A percentile compares a stretch with the other conserved stretches of the same genome.
phyloP scores from a whole-genome alignment of 2,888 invertebrate species.

The Megalurothrips usitatus region DNA sequence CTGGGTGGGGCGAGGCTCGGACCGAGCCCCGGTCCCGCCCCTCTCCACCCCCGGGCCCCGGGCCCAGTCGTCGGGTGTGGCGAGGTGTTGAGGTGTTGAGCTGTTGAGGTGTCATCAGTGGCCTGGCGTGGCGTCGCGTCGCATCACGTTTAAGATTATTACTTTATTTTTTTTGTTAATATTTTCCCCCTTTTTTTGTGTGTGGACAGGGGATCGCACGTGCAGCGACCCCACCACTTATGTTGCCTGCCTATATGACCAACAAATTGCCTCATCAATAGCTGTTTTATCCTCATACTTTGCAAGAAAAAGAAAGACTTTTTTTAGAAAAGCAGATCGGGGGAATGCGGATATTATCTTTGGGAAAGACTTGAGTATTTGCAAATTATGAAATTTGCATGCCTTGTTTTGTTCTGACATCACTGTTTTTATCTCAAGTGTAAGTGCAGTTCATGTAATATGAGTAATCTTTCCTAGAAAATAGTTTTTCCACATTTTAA shows the following conservation, averaged over 20 bases:
- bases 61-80: no score
- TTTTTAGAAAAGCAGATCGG: no score
- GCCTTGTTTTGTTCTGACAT: constrained; percentile 48
- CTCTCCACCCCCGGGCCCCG: background rate
- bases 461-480: constrained; percentile 36
- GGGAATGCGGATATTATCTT: no score
- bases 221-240: background rate
- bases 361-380: no score
- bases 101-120: background rate
- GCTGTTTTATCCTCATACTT: background rate
- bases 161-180: background rate
- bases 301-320: background rate
- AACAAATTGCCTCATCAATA: background rate
- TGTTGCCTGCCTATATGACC: background rate
- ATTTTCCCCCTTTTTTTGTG: no score
- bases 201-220: background rate
- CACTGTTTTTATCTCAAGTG: constrained; percentile 53
- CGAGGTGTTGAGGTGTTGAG: no score
- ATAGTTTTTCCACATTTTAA: constrained; percentile 9
- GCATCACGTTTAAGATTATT: no score
- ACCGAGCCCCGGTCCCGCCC: constrained; percentile 3
- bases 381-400: background rate
- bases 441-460: background rate
- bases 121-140: background rate
- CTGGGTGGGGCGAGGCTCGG: background rate